These are phyloP conservation scores for Punctoribates punctum DNA, from an alignment of 2,888 invertebrate species.

Conservation along the genomic window DNA sequence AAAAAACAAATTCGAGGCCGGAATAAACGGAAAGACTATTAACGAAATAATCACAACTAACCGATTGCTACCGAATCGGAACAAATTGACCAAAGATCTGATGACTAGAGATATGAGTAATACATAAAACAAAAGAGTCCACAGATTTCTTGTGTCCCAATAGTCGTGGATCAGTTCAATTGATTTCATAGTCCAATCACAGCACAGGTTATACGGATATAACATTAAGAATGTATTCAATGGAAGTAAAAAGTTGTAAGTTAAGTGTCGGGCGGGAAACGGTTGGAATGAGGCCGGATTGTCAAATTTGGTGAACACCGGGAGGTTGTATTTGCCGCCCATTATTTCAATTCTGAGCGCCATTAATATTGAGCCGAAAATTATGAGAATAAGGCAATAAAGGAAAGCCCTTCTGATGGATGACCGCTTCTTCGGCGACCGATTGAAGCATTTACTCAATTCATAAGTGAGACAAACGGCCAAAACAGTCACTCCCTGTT, in stretches of 20 bases:
- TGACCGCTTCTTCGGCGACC: not conserved
- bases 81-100: constrained; percentile 51
- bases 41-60: constrained; percentile 12
- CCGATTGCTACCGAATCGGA: constrained; percentile 61
- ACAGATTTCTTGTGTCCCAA: constrained; percentile 73
- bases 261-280: constrained; percentile 73
- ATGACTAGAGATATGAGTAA: constrained; percentile 53
- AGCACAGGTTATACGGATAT: constrained; percentile 81
- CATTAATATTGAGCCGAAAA: constrained; percentile 62
- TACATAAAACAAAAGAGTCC: constrained; percentile 57
- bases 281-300: constrained; percentile 89
- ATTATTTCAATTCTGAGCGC: constrained; percentile 74
- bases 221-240: constrained; percentile 82
- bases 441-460: not conserved
- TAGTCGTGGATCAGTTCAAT: constrained; percentile 76
- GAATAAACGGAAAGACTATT: constrained; percentile 82
- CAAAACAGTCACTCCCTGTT: constrained; percentile 91
- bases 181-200: constrained; percentile 99
- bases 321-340: constrained; percentile 57
- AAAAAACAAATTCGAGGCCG: constrained; percentile 94
- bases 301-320: constrained; percentile 87
- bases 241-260: constrained; percentile 85
- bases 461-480: constrained; percentile 70
- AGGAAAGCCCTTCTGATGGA: not conserved
- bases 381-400: not conserved